Base-by-base conservation (phyloP, 2,113 vertebrate species). In the Calyptomena viridis region DNA sequence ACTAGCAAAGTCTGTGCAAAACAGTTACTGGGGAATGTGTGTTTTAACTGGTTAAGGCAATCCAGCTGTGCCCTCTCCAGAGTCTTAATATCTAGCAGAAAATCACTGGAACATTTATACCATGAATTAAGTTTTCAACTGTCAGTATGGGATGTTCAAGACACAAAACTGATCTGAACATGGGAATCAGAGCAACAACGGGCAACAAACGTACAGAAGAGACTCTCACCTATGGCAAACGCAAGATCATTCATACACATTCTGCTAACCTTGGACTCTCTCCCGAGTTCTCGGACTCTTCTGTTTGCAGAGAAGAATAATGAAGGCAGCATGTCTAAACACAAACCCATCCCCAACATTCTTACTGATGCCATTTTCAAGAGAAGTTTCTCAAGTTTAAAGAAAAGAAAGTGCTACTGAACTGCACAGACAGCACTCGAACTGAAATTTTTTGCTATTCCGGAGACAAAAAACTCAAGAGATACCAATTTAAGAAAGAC, bases 21-120 rank as follows among this genome's bases (percentile, higher is more conserved):
- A 30, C 17, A 46, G 12, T 42, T 53, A 83, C 31, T 3, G 1
- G 7, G 12, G 7, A 79, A 40, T 1, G 2, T 1, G 8, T 1
- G 5, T 35, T 82, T 94, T 58, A 86, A 62, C 30, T 35, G 5
- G 15, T 44, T 76, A 83, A 69, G 22, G 82, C 28, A 81, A 58
- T 19, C 14, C 35, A 93, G 11, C 24, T 73, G 44, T 44, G 53
- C 19, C 25, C 53, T 25, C 58, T 20, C 1, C 1, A 2, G 77
- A 76, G 33, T 37, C 52, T 63, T 27, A 83, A 0, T 19, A 79
- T 7, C 31, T n/a, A 87, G 44, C 46, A 90, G 37, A 91, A 33
- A 37, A 84, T 3, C 46, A 35, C 23, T 55, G 47, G 33, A 58
- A 47, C 35, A 53, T 27, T 93, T 27, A 63, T 19, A 46, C 11